Base-by-base conservation (phyloP, 1,140 invertebrate genomes). In the Agrilus planipennis region DNA sequence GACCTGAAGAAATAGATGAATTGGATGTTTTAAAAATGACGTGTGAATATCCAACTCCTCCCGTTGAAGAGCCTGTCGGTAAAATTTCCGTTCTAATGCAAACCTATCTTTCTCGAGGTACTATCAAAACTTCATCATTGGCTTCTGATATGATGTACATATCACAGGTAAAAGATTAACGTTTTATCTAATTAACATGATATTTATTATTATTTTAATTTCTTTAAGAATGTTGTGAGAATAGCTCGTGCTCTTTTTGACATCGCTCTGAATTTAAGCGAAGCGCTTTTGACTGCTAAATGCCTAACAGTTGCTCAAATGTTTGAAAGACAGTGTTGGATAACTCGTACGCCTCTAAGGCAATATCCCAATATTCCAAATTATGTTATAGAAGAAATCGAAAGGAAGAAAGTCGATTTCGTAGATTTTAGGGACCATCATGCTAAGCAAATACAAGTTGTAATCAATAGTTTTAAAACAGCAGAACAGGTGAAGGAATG, bases 51-150 rank as follows among this genome's bases (percentile, higher is more conserved):
- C 68, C 73, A 32, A 78, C 86, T 0, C 69, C 74, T 39, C 86
- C 88, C 11, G 75, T 76, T 12, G 92, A 95, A 62, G 93, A 93
- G 62, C 71, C 88, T 21, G 74, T 88, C 54, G 93, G 91, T 39
- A 99, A 99, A 78, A 92, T 98, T 15, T 97, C 97, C 62, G 93
- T 96, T 55, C 68, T 99, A 4, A 73, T 99, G 44, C 95, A 99
- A 64, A 83, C 88, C 0, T 91, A 83, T 61, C 70, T 98, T 11
- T 91, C 87, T 0, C 68, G 82, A 43, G 79, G 78, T 18, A 65
- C 70, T 27, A 75, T 95, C 1, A 80, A 87, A 50, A 77, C 79
- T 0, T 92, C 94, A 54, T 97, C 93, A 0, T 66, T 99, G 4
- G 74, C 88, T 39, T 95, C 92, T 0, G 93, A 99, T 72, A 76